Base-by-base conservation (phyloP, 2,888 invertebrate genomes). In the Tiliacea citrago region DNA sequence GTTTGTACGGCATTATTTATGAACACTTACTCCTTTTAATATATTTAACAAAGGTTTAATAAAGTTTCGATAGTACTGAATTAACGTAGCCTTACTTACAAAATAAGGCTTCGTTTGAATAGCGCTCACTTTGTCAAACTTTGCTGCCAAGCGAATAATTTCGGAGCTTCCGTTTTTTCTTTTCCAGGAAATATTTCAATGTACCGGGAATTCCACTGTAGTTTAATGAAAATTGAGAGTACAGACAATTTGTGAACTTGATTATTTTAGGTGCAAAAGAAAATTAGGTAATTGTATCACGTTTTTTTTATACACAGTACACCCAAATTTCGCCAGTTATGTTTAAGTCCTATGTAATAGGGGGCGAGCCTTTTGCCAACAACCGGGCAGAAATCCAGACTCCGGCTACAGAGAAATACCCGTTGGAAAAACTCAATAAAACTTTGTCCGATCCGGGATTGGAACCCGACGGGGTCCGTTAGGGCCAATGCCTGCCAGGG, bases 101-200 rank as follows among this genome's bases (percentile, higher is more conserved):
- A n/a, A n/a, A n/a, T n/a, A n/a, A n/a, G n/a, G n/a, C n/a, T 71
- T 66, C 66, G 53, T 82, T 82, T 62, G 47, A 35, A 63, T 77
- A 13, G 58, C 45, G 55, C 24, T 61, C 35, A 67, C 62, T 69
- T 79, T 70, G 61, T 55, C 45, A 75, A 77, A 80, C 21, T 66
- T 71, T 60, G 45, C 29, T 68, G 72, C 29, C 68, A 53, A 68
- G 67, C 42, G 58, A 76, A 60, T 67, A 24, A 68, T 73, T 35
- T 55, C 24, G 18, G 16, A 8, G 42, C 13, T 71, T 39, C 53
- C 24, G 29, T n/a, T 39, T 79, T 73, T 60, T 45, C 12, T 47
- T 53, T 65, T 35, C 1, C 18, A 13, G 4, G 8, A 21, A 42
- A 73, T 65, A 53, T 65, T 65, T 60, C 12, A n/a, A 55, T 35